Base-by-base conservation (phyloP, 2,888 invertebrate species). In the Cosmia pyralina region DNA sequence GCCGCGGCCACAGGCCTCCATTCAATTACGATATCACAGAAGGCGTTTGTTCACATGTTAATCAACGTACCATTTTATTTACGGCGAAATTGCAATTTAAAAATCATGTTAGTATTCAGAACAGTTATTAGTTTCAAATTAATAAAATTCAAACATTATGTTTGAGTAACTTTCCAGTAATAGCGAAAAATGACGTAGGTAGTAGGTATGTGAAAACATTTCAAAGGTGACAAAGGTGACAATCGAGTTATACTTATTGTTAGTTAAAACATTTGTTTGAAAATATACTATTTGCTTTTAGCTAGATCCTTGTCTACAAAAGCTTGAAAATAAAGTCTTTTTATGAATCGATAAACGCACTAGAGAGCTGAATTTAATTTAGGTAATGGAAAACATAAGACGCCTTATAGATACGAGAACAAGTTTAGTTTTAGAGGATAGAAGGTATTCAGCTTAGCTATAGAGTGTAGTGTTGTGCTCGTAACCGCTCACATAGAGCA, bases 291-390 rank as follows among this genome's bases (percentile, higher is more conserved):
- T 70, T 69, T 71, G 53, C 64, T 73, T 76, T 75, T 66, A 58
- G 41, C 19, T 48, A 67, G n/a, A n/a, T 81, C 74, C 58, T 62
- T 69, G 64, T 38, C 53, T 67, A 65, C 69, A 80, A 69, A 84
- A 80, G 70, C 72, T 88, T 83, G 70, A 59, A 79, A 79, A 82
- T 87, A 85, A 85, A 88, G 79, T 85, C 85, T 81, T 82, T 88
- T 87, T 87, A 88, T 87, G 85, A 90, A 87, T 89, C 79, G 85
- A 86, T 87, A 80, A 88, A 87, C 84, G 77, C 83, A 85, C 78
- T 88, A 84, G 72, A 85, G 84, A 88, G 87, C 81, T 87, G 82
- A 88, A 90, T 90, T 90, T 90, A 90, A 92, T 93, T 91, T 90
- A 81, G 87, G 87, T 90, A 92, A 91, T 92, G 89, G 89, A 91